A percentile compares a stretch with the other conserved stretches of the same genome.
phyloP scores from a whole-genome alignment of 2,888 invertebrate genomes.

The Drosophila eohydei region DNA sequence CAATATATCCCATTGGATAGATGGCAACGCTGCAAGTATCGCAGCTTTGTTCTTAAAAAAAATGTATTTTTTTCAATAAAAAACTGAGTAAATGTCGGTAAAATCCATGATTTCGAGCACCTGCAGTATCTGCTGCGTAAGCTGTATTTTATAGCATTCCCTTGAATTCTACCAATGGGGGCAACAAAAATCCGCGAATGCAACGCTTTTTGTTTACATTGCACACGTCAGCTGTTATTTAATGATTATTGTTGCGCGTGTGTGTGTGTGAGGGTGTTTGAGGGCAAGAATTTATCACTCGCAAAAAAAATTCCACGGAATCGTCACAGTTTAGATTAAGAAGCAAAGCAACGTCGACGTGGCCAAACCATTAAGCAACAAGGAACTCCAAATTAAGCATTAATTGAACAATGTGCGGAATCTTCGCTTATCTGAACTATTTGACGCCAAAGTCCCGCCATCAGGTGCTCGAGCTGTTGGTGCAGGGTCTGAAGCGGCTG shows the following conservation, averaged over 20 bases:
- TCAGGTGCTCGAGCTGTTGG: slow-evolving; percentile 96
- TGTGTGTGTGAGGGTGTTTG: slow-evolving; percentile 23
- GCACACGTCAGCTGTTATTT: slow-evolving; percentile 47
- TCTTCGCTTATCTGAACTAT: slow-evolving; percentile 99
- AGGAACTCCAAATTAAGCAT: not conserved
- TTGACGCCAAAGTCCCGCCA: slow-evolving; percentile 96
- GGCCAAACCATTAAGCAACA: slow-evolving; percentile 39
- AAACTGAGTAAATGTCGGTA: not conserved
- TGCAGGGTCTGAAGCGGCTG: slow-evolving; percentile 96
- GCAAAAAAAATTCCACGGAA: slow-evolving; percentile 43
- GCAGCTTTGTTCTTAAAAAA: slow-evolving; percentile 11
- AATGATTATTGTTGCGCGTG: slow-evolving; percentile 19
- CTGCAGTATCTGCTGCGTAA: not conserved
- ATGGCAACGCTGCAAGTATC: slow-evolving; percentile 32
- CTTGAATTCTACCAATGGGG: not conserved
- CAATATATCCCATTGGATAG: not conserved
- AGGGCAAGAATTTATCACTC: slow-evolving; percentile 41
- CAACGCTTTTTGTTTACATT: slow-evolving; percentile 50
- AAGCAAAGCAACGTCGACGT: slow-evolving; percentile 48
- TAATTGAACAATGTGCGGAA: slow-evolving; percentile 89
- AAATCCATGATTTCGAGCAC: not conserved
- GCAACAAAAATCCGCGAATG: not conserved
- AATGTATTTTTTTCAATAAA: not conserved
- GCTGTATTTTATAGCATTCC: too few species aligned
- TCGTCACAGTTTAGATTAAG: slow-evolving; percentile 23